A percentile compares a stretch with the other conserved stretches of the same genome.
Conservation (phyloP, 2,797 vertebrate species). For the Rhinatrema bivittatum region DNA sequence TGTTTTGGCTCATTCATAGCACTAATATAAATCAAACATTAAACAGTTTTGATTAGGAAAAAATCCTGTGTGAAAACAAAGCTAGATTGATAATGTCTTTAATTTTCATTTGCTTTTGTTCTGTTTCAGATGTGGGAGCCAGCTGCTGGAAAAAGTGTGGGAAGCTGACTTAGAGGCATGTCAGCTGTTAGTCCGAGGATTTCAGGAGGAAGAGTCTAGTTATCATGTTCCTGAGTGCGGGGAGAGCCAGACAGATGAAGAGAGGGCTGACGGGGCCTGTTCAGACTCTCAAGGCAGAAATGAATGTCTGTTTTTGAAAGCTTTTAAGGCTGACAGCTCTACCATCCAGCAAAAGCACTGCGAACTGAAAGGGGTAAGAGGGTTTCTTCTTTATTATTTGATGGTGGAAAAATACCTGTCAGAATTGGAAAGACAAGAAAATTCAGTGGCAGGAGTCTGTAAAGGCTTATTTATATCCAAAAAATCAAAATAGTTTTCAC, state of each 20-base stretch:
- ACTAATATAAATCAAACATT: too few relatives aligned
- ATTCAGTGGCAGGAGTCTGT: too few relatives aligned
- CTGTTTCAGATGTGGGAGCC: constrained; percentile 60
- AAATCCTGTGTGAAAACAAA: too few relatives aligned
- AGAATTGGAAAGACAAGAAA: too few relatives aligned
- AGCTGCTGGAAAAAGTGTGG: constrained; percentile 72
- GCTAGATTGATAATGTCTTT: too few relatives aligned
- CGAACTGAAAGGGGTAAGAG: constrained; percentile 76
- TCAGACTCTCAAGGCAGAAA: constrained; percentile 45
- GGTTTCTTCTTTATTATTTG: too few relatives aligned
- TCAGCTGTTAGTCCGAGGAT: constrained; percentile 64
- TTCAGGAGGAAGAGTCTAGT: constrained; percentile 59
- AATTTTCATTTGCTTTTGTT: constrained; percentile 29
- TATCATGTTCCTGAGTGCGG: constrained; percentile 45
- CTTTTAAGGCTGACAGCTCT: constrained; percentile 46
- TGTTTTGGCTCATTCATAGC: too few relatives aligned
- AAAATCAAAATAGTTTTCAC: too few relatives aligned
- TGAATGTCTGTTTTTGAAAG: constrained; percentile 49
- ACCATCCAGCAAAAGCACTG: constrained; percentile 53
- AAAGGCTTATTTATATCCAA: too few relatives aligned
- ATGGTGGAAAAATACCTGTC: too few relatives aligned
- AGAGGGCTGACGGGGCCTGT: constrained; percentile 8
- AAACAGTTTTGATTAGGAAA: too few relatives aligned
- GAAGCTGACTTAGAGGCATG: constrained; percentile 84
- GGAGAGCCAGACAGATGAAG: constrained; percentile 32